These are phyloP conservation scores for Syngnathus rostellatus DNA, from an alignment of 2,797 vertebrate species.

Conservation along the genomic window DNA sequence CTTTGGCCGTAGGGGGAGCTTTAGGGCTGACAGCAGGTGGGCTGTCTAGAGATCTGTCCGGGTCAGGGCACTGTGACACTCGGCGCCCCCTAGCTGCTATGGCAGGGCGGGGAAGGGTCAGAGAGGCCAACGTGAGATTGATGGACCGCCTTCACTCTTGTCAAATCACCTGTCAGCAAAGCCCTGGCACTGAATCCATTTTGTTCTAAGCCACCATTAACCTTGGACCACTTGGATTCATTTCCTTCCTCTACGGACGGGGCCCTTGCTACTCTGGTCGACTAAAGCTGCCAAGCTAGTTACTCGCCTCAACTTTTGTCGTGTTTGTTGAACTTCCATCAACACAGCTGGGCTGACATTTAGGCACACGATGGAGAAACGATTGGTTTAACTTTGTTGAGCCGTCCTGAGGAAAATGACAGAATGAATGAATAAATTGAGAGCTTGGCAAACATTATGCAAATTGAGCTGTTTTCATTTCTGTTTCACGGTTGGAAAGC, in stretches of 20 bases:
- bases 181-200: slow-evolving; percentile 92
- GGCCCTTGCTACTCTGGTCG: slow-evolving; percentile 61
- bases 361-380: slow-evolving; percentile 28
- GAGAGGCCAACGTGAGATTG: slow-evolving; percentile 76
- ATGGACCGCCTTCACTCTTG: slow-evolving; percentile 83
- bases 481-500: background rate
- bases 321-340: slow-evolving; percentile 31
- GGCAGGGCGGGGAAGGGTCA: slow-evolving; percentile 44
- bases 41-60: slow-evolving; percentile 50
- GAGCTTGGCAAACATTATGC: background rate
- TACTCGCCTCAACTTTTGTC: slow-evolving; percentile 52
- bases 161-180: slow-evolving; percentile 93
- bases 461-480: background rate
- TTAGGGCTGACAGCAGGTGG: slow-evolving; percentile 57
- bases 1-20: slow-evolving; percentile 43
- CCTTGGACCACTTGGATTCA: slow-evolving; percentile 95
- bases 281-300: slow-evolving; percentile 53
- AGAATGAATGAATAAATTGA: background rate
- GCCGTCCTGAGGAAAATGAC: background rate
- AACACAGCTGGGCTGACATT: slow-evolving; percentile 23
- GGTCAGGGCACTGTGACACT: slow-evolving; percentile 56
- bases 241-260: slow-evolving; percentile 67
- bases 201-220: slow-evolving; percentile 95
- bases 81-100: slow-evolving; percentile 53
- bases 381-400: background rate